Base-by-base conservation (phyloP, 2,888 invertebrate species). In the Drosophila demipolita region DNA sequence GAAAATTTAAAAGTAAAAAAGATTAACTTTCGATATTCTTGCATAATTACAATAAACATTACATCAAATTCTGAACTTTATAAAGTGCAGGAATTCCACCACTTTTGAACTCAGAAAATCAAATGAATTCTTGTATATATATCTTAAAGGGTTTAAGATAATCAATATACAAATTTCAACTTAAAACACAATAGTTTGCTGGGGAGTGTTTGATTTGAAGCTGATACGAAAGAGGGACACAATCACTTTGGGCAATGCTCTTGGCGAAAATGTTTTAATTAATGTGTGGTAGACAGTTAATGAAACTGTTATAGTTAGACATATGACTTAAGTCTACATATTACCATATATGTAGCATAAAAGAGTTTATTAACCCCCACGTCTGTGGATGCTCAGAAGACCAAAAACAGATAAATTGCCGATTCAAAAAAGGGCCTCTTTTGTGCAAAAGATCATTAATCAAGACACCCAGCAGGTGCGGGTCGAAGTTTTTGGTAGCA, bases 221-320 rank as follows among this genome's bases (percentile, higher is more conserved):
- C 53, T 53, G 40, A 63, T 52, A 53, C 49, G 20, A 32, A 57
- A 66, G 65, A 59, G 61, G 71, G 66, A 68, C 65, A 65, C 78
- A 72, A 79, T 82, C 79, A 75, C 52, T 80, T 71, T 76, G 73
- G 78, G 61, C 67, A 59, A 55, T 61, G 78, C 83, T 79, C 60
- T 65, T 63, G 77, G 77, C 73, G 61, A 82, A 89, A 76, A 89
- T 82, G 85, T 89, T 87, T 87, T 87, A 87, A 87, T 87, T 87
- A 87, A 87, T 87, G 89, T 72, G 71, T 62, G 66, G 80, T 65
- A 73, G 75, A 76, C 79, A 80, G 80, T 80, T 87, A 87, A 89
- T 89, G 87, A 87, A 87, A 89, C 87, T 86, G 87, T 89, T 86
- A 89, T 89, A 81, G 89, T 86, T 89, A 78, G 78, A 71, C 63